Evolutionary conservation across 2,888 invertebrate genomes (phyloP), one percentile per base, ranked within the genome.

Genomic region (Hypomecis punctinalis): DNA sequence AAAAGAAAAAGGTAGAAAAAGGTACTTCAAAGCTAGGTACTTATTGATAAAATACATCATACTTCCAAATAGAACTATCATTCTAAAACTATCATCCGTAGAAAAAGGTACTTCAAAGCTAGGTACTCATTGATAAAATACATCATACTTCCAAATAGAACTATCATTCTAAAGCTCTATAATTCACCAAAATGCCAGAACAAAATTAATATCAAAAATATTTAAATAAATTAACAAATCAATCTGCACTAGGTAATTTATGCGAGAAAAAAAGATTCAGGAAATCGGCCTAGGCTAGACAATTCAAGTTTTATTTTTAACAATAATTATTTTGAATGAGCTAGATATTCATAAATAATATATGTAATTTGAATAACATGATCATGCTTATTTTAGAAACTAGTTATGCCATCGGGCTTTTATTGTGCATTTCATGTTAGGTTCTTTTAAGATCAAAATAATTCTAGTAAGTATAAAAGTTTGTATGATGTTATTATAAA

Each of bases 261-360:
- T 33, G 9, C 5, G 51, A 9, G 3, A 36, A 39, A 13, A 51
- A 56, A 39, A 56, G 37, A 46, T 56, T 54, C 55, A 56, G 55
- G 36, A 56, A 56, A 46, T 46, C 39, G 6, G 46, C 55, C 46
- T 46, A 45, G n/a, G n/a, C n/a, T n/a, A 11, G 2, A 36, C 4
- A 1, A 55, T 35, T 49, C 45, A 5, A 42, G n/a, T 42, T 42
- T 35, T 53, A 51, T 52, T 52, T 45, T 5, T 7, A 45, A 5
- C 6, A 45, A 10, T 10, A 37, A 10, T 10, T 49, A 49, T n/a
- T 35, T 1, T n/a, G 43, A 43, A 43, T 11, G 43, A 43, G 11
- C 11, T 43, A 43, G 43, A 11, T 6, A 43, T 43, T 43, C 11
- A 43, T n/a, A 43, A 43, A 10, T 43, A 11, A n/a, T 6, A 43